Evolutionary conservation across 2,888 invertebrate genomes (phyloP).

Genomic region (Therioaphis trifolii): DNA sequence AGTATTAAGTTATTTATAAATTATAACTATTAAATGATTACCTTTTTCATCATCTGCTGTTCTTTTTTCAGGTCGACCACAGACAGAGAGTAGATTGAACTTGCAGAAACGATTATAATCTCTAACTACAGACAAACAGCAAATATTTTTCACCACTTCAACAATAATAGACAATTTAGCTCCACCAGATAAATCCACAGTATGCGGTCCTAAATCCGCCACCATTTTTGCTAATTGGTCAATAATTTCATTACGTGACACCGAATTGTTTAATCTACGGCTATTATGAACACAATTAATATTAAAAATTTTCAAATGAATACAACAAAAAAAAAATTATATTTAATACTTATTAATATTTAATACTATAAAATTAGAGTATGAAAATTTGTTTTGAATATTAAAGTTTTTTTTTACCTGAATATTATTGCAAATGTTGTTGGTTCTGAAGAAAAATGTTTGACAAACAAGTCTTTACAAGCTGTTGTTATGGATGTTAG

Average conservation of each 20-base stretch:
- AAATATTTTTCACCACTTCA: constrained; percentile 84
- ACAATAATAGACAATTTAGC: constrained; percentile 83
- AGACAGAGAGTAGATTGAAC: constrained; percentile 78
- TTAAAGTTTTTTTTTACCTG: constrained; percentile 72
- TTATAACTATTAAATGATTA: background rate
- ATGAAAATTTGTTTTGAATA: background rate
- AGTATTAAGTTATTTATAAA: background rate
- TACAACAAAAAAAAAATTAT: constrained; percentile 28
- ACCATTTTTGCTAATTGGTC: constrained; percentile 80
- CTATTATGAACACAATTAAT: constrained; percentile 66
- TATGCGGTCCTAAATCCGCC: constrained; percentile 76
- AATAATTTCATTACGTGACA: constrained; percentile 79
- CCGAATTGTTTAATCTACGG: constrained; percentile 80
- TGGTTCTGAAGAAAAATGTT: constrained; percentile 77
- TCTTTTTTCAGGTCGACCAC: constrained; percentile 69
- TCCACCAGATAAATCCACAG: constrained; percentile 79
- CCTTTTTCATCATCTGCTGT: constrained; percentile 51
- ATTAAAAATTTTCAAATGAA: constrained; percentile 40
- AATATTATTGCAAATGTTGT: constrained; percentile 82
- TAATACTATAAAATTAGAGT: background rate
- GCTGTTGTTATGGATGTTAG: constrained; percentile 79
- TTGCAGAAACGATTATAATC: constrained; percentile 84
- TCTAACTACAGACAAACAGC: constrained; percentile 83
- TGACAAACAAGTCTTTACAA: constrained; percentile 77
- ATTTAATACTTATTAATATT: constrained; percentile 25